Conservation (phyloP, 2,113 vertebrate species). For the Ceyx cyanopectus region DNA sequence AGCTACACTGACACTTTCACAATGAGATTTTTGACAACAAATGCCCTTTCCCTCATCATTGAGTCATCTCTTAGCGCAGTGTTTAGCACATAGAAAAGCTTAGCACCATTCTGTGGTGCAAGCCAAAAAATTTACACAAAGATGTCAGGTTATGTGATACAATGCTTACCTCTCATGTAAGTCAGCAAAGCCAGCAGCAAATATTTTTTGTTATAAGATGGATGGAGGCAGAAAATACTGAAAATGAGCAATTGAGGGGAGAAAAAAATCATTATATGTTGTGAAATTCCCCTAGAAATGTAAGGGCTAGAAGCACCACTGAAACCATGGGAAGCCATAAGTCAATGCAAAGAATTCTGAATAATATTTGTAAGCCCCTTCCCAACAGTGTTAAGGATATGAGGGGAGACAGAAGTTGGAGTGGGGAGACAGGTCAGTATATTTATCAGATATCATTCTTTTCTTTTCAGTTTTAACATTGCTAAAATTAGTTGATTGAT, state of each 20-base stretch:
- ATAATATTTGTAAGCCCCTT: neutral
- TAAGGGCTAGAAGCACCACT: neutral
- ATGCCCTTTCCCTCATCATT: neutral
- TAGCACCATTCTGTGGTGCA: neutral
- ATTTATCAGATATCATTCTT: conserved; percentile 45
- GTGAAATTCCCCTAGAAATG: neutral
- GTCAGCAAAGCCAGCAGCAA: neutral
- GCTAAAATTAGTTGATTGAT: conserved; percentile 73
- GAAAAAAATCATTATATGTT: neutral
- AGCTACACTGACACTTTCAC: neutral
- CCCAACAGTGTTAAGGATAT: neutral
- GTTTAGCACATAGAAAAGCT: neutral
- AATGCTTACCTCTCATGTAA: neutral
- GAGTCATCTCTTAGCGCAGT: neutral
- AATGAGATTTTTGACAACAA: conserved; percentile 2
- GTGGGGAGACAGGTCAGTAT: neutral
- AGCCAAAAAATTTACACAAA: neutral
- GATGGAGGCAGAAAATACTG: neutral
- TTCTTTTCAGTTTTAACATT: conserved; percentile 61
- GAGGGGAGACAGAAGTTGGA: neutral
- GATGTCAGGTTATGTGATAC: neutral
- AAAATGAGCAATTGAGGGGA: neutral
- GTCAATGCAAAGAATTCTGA: neutral
- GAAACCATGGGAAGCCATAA: neutral
- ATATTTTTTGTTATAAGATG: neutral